These are phyloP conservation scores for Lindbergichthys nudifrons DNA, from an alignment of 2,797 vertebrate genomes.

Conservation along the genomic window DNA sequence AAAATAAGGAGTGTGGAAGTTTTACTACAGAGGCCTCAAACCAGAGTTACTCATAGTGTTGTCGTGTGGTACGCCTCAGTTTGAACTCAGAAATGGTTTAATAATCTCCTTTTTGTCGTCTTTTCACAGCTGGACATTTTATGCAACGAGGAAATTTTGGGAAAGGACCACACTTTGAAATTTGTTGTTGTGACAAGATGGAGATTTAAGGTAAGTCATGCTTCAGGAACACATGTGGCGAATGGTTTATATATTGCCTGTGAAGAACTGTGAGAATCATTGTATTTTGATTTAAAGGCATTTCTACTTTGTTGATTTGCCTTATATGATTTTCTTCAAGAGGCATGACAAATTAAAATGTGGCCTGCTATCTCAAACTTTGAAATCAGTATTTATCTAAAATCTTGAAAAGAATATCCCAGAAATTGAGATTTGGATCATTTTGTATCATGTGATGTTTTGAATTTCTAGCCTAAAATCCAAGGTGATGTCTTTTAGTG, in stretches of 20 bases:
- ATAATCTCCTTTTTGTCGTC: conserved; percentile 9
- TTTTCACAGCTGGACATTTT: conserved; percentile 96
- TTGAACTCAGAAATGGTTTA: neutral
- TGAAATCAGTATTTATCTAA: neutral
- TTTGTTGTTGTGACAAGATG: conserved; percentile 99
- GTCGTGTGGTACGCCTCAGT: neutral
- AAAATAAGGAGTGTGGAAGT: neutral
- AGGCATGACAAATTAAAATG: too few species aligned
- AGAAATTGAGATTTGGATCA: too few species aligned
- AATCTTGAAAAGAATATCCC: too few species aligned
- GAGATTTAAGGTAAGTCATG: conserved; percentile 96
- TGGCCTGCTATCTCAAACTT: too few species aligned
- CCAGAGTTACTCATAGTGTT: neutral
- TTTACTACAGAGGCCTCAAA: neutral
- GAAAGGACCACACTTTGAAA: conserved; percentile 99
- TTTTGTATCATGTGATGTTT: too few species aligned
- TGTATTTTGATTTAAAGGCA: neutral
- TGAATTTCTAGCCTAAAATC: too few species aligned
- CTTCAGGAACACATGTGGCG: neutral
- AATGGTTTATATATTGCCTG: neutral
- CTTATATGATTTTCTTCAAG: too few species aligned
- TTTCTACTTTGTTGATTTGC: neutral
- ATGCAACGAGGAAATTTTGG: conserved; percentile 99
- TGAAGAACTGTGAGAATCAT: neutral
- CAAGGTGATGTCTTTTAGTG: too few species aligned